Conservation (phyloP, 2,797 vertebrate species). For the Phrynocephalus vlangalii region DNA sequence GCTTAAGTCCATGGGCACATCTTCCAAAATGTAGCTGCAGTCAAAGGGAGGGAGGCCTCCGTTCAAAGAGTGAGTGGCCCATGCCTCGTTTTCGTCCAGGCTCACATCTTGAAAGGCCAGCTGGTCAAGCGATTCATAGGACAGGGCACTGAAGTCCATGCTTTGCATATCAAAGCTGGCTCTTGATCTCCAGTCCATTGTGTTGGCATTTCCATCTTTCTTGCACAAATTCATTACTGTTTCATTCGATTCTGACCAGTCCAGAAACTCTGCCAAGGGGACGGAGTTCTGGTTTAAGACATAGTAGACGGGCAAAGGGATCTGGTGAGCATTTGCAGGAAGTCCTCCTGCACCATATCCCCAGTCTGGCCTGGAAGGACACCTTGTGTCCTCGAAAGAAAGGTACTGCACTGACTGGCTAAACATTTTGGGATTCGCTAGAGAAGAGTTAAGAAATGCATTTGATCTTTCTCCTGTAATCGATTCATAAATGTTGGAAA, state of each 20-base stretch:
- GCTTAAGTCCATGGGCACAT: slow-evolving; percentile 82
- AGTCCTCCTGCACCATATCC: slow-evolving; percentile 67
- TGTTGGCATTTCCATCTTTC: slow-evolving; percentile 81
- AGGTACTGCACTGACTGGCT: slow-evolving; percentile 32
- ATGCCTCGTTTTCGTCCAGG: slow-evolving; percentile 83
- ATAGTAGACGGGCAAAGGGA: slow-evolving; percentile 65
- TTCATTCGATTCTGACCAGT: slow-evolving; percentile 76
- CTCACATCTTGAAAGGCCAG: slow-evolving; percentile 84
- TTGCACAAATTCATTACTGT: slow-evolving; percentile 88
- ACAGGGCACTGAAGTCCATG: slow-evolving; percentile 68
- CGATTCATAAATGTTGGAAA: slow-evolving; percentile 29
- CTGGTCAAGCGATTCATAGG: slow-evolving; percentile 74
- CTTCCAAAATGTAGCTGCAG: slow-evolving; percentile 70
- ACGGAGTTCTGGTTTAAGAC: slow-evolving; percentile 71
- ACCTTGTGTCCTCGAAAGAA: slow-evolving; percentile 68
- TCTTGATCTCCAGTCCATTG: slow-evolving; percentile 80
- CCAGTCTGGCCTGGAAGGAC: slow-evolving; percentile 72
- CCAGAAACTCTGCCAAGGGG: slow-evolving; percentile 64
- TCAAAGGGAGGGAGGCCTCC: slow-evolving; percentile 76
- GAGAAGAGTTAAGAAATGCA: slow-evolving; percentile 55
- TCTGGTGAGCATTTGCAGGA: slow-evolving; percentile 51
- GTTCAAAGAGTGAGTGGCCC: slow-evolving; percentile 80
- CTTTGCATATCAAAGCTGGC: slow-evolving; percentile 79
- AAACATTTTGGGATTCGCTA: slow-evolving; percentile 48
- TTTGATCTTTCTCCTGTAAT: slow-evolving; percentile 54